Evolutionary conservation across 2,113 vertebrate species (phyloP), one percentile per base, ranked within the genome.

Genomic region (Tragelaphus imberbis): DNA sequence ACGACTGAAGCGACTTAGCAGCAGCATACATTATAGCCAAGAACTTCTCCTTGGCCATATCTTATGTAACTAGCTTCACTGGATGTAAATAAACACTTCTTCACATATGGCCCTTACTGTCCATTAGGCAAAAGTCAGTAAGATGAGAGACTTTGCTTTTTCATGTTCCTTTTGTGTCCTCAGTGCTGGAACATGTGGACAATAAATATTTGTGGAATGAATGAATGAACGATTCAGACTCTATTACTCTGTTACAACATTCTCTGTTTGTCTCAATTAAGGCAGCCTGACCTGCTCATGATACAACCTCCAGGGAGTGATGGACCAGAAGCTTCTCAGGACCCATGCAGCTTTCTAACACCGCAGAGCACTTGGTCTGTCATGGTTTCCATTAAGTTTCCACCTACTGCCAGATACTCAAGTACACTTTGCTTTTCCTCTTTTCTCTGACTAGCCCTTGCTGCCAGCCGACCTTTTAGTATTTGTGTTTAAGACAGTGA

Each of bases 301-400:
- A 49, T 82, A 90, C 4, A 91, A 11, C 17, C 93, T 55, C 96
- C 94, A 56, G 2, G 91, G 89, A 96, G 71, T 33, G 61, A 98
- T 81, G 89, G 88, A 81, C 53, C 94, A 91, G 95, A 97, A 93
- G 96, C n/a, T 84, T 95, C 80, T 85, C 71, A 90, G 56, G 59
- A 28, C 84, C 87, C 84, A 88, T 25, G 79, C 79, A 94, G 81
- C 61, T 86, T 85, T 65, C 33, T n/a, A 80, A 47, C 16, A 17
- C n/a, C 27, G 19, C 65, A 53, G 27, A 79, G 65, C 58, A 71
- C 23, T 28, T 80, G 51, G 47, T 28, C 68, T 19, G 7, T 65
- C 40, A 15, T 0, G 2, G 17, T 13, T 92, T 84, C 84, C 65
- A 80, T 27, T 56, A 51, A 13, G 47, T 84, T 61, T 79, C 68